Conservation (phyloP, 2,888 invertebrate species). For the Boloria euphrosyne region DNA sequence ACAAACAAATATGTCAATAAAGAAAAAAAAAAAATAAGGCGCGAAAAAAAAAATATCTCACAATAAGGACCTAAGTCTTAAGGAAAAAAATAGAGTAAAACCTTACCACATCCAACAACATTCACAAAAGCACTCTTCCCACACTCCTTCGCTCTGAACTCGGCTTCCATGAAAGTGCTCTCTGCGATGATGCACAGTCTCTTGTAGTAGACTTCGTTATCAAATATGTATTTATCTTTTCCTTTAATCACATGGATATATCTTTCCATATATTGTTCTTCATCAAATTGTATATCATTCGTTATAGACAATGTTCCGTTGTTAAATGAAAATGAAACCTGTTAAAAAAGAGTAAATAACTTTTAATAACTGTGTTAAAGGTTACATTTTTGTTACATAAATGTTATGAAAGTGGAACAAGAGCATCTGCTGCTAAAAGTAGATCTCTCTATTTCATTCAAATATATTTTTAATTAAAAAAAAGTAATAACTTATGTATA, state of each 20-base stretch:
- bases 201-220: slow-evolving; percentile 56
- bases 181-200: slow-evolving; percentile 80
- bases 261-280: slow-evolving; percentile 42
- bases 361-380: background rate
- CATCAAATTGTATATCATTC: slow-evolving; percentile 23
- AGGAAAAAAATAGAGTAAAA: background rate
- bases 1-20: too few species aligned
- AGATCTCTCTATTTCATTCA: too few species aligned
- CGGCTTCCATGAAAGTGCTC: slow-evolving; percentile 81
- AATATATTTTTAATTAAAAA: too few species aligned
- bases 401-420: too few species aligned
- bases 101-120: slow-evolving; percentile 83
- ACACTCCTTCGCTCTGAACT: slow-evolving; percentile 72
- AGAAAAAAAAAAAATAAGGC: too few species aligned
- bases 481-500: too few species aligned
- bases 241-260: slow-evolving; percentile 38
- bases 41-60: too few species aligned
- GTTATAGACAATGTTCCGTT: slow-evolving; percentile 1
- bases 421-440: too few species aligned
- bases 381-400: background rate
- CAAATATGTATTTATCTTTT: slow-evolving; percentile 40
- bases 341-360: background rate
- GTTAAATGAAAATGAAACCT: slow-evolving; percentile 12
- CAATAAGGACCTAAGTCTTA: too few species aligned
- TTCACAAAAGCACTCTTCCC: slow-evolving; percentile 81